Conservation (phyloP, 1,140 invertebrate genomes). For the Melipona quadrifasciata region DNA sequence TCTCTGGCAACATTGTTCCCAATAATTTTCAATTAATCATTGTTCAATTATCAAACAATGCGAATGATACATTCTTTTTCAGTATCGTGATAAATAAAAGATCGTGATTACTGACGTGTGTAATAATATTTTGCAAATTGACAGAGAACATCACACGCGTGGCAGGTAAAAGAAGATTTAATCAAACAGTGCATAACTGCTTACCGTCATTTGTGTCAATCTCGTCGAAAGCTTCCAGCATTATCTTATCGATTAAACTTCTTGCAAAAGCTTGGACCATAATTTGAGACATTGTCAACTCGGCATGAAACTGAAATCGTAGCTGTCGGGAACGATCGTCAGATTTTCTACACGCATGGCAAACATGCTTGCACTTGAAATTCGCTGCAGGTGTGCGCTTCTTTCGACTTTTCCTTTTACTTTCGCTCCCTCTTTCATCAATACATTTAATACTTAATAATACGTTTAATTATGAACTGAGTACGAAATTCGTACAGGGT, state of each 20-base stretch:
- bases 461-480: background rate
- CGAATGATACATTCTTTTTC: background rate
- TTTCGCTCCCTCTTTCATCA: background rate
- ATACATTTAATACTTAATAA: background rate
- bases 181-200: background rate
- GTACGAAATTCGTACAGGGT: background rate
- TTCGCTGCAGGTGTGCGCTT: background rate
- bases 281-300: constrained; percentile 54
- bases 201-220: constrained; percentile 54
- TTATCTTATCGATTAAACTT: constrained; percentile 63
- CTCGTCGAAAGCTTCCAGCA: constrained; percentile 60
- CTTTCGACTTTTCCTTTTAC: background rate
- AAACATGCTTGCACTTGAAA: constrained; percentile 23
- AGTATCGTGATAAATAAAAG: too few species aligned
- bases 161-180: background rate
- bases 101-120: too few species aligned
- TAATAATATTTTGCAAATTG: background rate
- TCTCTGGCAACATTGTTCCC: constrained; percentile 36
- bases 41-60: background rate
- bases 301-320: constrained; percentile 40
- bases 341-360: constrained; percentile 2
- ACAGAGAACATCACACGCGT: too few species aligned
- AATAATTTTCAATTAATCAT: too few species aligned
- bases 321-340: constrained; percentile 36
- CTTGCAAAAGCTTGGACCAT: constrained; percentile 64